Percentiles rank a stretch among this genome's conserved stretches.
Evolutionary conservation across 2,113 vertebrate genomes (phyloP).

Genomic region (Urocolius indicus): DNA sequence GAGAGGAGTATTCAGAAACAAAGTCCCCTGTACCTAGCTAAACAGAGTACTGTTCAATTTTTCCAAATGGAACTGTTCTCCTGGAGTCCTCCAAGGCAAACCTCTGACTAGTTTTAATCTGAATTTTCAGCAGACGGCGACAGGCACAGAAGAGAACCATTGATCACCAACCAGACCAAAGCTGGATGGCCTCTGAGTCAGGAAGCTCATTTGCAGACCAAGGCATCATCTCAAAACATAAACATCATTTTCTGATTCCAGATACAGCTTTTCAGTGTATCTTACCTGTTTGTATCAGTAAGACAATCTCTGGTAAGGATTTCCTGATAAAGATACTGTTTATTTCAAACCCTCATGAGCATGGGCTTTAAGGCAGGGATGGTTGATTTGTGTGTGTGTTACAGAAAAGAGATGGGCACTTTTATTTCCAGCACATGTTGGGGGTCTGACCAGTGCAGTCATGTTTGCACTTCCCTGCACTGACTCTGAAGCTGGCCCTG

Average conservation of each 20-base stretch:
- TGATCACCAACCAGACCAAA: not conserved
- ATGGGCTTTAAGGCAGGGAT: not conserved
- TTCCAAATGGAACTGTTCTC: not conserved
- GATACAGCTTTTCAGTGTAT: not conserved
- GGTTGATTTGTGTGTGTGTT: not conserved
- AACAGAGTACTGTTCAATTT: not conserved
- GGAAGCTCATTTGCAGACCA: not conserved
- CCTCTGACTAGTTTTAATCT: not conserved
- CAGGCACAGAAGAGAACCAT: not conserved
- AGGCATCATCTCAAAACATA: not conserved
- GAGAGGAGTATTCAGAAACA: not conserved
- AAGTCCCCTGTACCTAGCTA: not conserved
- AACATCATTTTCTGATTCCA: not conserved
- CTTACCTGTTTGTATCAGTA: not conserved
- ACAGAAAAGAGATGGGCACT: not conserved
- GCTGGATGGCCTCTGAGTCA: not conserved
- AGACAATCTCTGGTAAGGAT: not conserved
- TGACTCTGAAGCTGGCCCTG: fast-evolving
- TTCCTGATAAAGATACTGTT: not conserved
- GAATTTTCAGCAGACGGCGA: not conserved
- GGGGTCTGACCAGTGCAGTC: not conserved
- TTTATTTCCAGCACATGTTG: not conserved
- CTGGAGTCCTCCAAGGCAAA: not conserved
- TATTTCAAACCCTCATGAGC: not conserved
- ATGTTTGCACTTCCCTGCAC: fast-evolving